These are phyloP conservation scores for Brachionus paranguensis DNA, from an alignment of 1,140 invertebrate genomes.

Conservation along the genomic window DNA sequence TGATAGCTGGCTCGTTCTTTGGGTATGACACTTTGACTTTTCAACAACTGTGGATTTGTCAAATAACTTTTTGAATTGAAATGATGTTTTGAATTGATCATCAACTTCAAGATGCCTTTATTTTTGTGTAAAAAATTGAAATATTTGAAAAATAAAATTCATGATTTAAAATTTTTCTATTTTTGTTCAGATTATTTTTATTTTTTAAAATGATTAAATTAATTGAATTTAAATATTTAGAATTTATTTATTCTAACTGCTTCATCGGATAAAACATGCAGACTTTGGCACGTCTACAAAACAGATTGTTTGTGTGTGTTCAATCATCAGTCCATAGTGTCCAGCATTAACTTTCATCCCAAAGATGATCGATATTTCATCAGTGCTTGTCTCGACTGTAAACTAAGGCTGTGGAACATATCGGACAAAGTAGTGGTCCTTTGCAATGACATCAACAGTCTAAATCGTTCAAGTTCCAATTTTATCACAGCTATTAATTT, in stretches of 20 bases:
- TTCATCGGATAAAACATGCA: slow-evolving; percentile 95
- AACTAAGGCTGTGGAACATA: slow-evolving; percentile 95
- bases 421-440: slow-evolving; percentile 83
- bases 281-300: slow-evolving; percentile 91
- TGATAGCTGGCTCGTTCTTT: too few relatives aligned
- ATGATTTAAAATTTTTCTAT: too few relatives aligned
- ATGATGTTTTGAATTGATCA: too few relatives aligned
- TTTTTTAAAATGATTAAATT: too few relatives aligned
- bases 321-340: slow-evolving; percentile 97
- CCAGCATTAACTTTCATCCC: slow-evolving; percentile 95
- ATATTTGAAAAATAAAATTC: too few relatives aligned
- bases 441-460: slow-evolving; percentile 55
- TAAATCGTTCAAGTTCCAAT: slow-evolving; percentile 62
- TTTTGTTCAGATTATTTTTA: too few relatives aligned
- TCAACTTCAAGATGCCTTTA: too few relatives aligned
- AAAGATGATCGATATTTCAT: slow-evolving; percentile 88
- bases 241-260: slow-evolving; percentile 95
- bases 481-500: slow-evolving; percentile 96
- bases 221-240: slow-evolving; percentile 45
- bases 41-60: too few relatives aligned
- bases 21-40: too few relatives aligned
- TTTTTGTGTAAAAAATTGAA: too few relatives aligned
- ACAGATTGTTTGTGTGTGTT: slow-evolving; percentile 96
- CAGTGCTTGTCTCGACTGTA: slow-evolving; percentile 88
- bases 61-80: too few relatives aligned